Percentiles rank a stretch among this genome's conserved stretches.
Conservation (phyloP, 1,140 invertebrate genomes). For the Bombus haemorrhoidalis region DNA sequence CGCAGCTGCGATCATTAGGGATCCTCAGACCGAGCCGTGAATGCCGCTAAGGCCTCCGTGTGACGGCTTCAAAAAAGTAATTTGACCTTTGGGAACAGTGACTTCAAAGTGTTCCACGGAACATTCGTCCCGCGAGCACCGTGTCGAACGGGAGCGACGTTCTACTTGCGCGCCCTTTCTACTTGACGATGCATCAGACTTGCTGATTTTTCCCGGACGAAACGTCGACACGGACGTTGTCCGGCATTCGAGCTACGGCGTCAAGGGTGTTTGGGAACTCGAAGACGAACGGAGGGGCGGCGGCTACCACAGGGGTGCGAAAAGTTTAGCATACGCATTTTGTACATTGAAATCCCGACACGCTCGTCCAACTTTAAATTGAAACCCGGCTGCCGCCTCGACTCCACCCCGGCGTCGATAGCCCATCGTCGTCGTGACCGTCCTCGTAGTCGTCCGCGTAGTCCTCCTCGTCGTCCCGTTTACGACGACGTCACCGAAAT, state of each 20-base stretch:
- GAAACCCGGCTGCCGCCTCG: constrained; percentile 69
- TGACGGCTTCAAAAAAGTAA: constrained; percentile 64
- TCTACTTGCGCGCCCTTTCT: constrained; percentile 69
- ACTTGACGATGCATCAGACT: constrained; percentile 77
- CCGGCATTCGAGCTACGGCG: constrained; percentile 61
- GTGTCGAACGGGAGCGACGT: constrained; percentile 43
- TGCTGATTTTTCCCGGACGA: constrained; percentile 78
- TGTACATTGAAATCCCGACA: constrained; percentile 80
- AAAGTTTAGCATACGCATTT: constrained; percentile 81
- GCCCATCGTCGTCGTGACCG: constrained; percentile 16
- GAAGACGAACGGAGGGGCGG: constrained; percentile 57
- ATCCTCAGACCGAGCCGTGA: constrained; percentile 52
- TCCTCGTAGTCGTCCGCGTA: constrained; percentile 22
- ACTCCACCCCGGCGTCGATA: constrained; percentile 46
- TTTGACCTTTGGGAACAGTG: constrained; percentile 65
- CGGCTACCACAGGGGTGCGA: constrained; percentile 69
- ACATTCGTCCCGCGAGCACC: constrained; percentile 58
- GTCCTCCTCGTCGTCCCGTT: constrained; percentile 12
- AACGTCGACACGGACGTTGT: constrained; percentile 70
- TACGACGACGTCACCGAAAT: not conserved
- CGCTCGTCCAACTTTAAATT: constrained; percentile 79
- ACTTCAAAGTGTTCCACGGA: constrained; percentile 70
- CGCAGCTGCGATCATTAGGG: constrained; percentile 41
- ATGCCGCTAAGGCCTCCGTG: constrained; percentile 56
- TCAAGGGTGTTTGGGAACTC: constrained; percentile 61